phyloP scores from a whole-genome alignment of 1,140 invertebrate genomes.

The Drosophila mauritiana region DNA sequence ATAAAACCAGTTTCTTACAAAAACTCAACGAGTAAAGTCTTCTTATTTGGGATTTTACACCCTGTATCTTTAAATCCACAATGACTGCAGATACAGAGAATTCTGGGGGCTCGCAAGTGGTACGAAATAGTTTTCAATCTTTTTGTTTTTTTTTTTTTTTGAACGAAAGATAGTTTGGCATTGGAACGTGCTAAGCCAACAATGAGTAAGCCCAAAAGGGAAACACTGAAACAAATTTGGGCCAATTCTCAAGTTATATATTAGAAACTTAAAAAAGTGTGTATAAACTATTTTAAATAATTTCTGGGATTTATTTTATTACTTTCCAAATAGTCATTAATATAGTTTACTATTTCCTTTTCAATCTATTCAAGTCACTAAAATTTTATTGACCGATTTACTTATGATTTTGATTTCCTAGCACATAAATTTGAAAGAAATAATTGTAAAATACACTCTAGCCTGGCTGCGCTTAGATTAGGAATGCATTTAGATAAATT shows the following conservation, averaged over 20 bases:
- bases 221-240: conserved; percentile 9
- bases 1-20: conserved; percentile 1
- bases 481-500: conserved; percentile 45
- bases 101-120: conserved; percentile 25
- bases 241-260: too few species aligned
- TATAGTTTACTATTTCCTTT: background rate
- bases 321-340: too few species aligned
- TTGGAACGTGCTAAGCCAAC: conserved; percentile 28
- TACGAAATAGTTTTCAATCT: conserved; percentile 15
- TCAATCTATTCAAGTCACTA: background rate
- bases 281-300: too few species aligned
- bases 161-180: conserved; percentile 41
- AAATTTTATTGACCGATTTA: background rate
- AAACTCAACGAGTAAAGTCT: too few species aligned
- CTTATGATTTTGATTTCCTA: background rate
- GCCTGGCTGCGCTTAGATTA: conserved; percentile 9
- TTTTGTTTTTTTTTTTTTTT: background rate
- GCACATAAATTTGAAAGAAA: conserved; percentile 1
- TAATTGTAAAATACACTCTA: conserved; percentile 9
- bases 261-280: too few species aligned
- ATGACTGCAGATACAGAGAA: conserved; percentile 9
- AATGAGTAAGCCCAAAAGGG: conserved; percentile 24
- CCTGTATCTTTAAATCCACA: background rate
- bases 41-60: too few species aligned
- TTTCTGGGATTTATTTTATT: background rate